Percentiles rank a stretch among this genome's conserved stretches.
Conservation (phyloP, 1,140 invertebrate genomes). For the Conopomorpha cramerella region DNA sequence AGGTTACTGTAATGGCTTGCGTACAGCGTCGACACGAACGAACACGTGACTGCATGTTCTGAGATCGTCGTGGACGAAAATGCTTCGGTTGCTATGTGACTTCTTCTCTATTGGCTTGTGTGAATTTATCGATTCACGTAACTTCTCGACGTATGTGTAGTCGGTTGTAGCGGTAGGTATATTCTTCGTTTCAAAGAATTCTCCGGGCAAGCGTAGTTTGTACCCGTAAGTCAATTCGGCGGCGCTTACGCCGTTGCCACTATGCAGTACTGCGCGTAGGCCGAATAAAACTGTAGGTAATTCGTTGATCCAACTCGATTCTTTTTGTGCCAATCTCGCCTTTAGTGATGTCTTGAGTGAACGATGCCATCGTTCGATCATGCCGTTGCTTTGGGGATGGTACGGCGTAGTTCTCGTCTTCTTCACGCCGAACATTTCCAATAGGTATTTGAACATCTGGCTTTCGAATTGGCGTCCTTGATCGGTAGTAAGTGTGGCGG, state of each 20-base stretch:
- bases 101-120: neutral
- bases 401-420: too few species aligned
- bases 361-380: conserved; percentile 30
- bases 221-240: conserved; percentile 22
- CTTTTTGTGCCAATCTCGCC: neutral
- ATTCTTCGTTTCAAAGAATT: conserved; percentile 4
- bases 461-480: conserved; percentile 17
- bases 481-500: conserved; percentile 13
- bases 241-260: conserved; percentile 10
- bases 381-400: too few species aligned
- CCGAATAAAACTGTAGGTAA: conserved; percentile 29
- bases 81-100: neutral
- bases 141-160: neutral
- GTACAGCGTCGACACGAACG: conserved; percentile 2
- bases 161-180: neutral
- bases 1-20: conserved; percentile 1
- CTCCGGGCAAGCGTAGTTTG: conserved; percentile 5
- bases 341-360: conserved; percentile 28
- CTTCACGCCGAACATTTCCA: neutral
- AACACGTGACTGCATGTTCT: conserved; percentile 4
- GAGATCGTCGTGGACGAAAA: conserved; percentile 2
- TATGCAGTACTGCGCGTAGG: conserved; percentile 11
- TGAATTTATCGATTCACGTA: neutral
- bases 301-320: conserved; percentile 13
- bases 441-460: conserved; percentile 4